Conservation (phyloP, 2,113 vertebrate species). For the Chaetodon trifascialis region DNA sequence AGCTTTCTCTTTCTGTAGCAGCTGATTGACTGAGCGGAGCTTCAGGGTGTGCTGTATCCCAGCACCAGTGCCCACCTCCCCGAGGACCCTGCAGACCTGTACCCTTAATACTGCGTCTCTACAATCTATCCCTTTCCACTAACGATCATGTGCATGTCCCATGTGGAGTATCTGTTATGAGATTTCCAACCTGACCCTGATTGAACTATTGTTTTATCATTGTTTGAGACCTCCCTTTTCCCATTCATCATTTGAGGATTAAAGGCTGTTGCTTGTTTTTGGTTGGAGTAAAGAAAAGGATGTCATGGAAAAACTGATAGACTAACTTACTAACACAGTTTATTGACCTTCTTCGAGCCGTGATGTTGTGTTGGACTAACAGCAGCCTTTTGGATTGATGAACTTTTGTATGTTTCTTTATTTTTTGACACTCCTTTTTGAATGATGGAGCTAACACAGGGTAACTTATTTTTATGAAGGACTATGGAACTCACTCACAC, state of each 20-base stretch:
- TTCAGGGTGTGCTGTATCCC: background rate
- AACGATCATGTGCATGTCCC: slow-evolving; percentile 39
- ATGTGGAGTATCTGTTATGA: background rate
- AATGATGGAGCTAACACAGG: slow-evolving; percentile 43
- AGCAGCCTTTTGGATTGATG: slow-evolving; percentile 1
- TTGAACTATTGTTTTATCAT: background rate
- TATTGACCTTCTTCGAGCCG: background rate
- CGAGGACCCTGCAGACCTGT: slow-evolving; percentile 32
- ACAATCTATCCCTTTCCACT: slow-evolving; percentile 59
- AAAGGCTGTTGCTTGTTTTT: slow-evolving; percentile 1
- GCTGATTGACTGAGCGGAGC: slow-evolving; percentile 19
- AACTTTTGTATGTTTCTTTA: slow-evolving; percentile 28
- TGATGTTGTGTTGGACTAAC: slow-evolving; percentile 11
- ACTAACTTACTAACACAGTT: no score
- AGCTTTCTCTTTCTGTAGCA: slow-evolving; percentile 36
- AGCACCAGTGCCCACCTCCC: slow-evolving; percentile 12
- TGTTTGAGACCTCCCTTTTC: background rate
- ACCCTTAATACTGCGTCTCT: slow-evolving; percentile 71
- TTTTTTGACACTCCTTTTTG: slow-evolving; percentile 31
- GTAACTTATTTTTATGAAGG: slow-evolving; percentile 25
- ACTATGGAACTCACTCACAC: background rate
- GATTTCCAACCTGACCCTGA: background rate
- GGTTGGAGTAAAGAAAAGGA: slow-evolving; percentile 10
- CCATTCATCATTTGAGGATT: background rate
- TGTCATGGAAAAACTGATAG: background rate